phyloP scores from a whole-genome alignment of 2,113 vertebrate species.

The Onychorhynchus coronatus region DNA sequence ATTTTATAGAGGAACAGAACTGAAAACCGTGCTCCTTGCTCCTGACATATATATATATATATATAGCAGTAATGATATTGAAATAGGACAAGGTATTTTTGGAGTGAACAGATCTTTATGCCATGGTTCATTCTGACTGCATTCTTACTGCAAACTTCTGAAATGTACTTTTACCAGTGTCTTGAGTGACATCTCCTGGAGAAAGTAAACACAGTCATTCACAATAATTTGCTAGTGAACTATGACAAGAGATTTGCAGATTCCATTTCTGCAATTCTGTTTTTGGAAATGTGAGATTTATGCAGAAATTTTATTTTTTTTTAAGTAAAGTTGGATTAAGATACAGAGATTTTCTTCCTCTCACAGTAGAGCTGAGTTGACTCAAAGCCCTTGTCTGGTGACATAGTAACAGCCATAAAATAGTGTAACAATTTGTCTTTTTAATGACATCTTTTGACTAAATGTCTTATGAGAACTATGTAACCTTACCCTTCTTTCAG shows the following conservation, averaged over 20 bases:
- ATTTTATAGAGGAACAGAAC: background rate
- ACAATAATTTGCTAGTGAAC: background rate
- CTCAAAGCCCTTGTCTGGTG: background rate
- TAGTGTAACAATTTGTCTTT: background rate
- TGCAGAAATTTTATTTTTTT: background rate
- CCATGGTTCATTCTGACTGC: background rate
- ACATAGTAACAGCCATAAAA: background rate
- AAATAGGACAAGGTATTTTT: slow-evolving; percentile 26
- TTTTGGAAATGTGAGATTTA: background rate
- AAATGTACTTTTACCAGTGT: background rate
- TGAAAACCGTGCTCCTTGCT: background rate
- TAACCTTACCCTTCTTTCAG: background rate
- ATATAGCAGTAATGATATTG: background rate
- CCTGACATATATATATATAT: background rate
- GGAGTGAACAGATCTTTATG: background rate
- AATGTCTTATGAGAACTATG: background rate
- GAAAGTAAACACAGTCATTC: slow-evolving; percentile 4
- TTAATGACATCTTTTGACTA: background rate
- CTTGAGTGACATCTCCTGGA: slow-evolving; percentile 61
- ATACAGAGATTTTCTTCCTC: background rate
- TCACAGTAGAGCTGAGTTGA: background rate
- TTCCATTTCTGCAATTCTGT: background rate
- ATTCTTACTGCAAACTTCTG: background rate
- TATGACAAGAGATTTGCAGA: background rate
- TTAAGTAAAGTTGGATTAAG: background rate